Percentiles rank a stretch among this genome's conserved stretches.
Evolutionary conservation across 2,888 invertebrate genomes (phyloP).

Genomic region (Coelinius sp.): DNA sequence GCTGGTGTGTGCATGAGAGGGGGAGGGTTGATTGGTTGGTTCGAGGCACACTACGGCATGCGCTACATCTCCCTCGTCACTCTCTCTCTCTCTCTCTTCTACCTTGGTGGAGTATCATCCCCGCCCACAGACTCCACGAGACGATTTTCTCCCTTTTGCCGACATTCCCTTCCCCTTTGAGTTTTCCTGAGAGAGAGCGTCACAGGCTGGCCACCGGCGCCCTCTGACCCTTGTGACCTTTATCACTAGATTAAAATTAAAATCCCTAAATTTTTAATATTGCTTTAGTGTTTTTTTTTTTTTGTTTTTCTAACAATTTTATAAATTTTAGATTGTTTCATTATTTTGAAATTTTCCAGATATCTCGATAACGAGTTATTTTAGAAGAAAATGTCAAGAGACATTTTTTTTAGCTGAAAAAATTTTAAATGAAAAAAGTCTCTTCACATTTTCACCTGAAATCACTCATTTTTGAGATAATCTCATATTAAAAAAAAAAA

Average conservation of each 20-base stretch:
- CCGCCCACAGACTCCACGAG: slow-evolving; percentile 37
- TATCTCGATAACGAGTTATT: too few species aligned
- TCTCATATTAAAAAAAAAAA: too few species aligned
- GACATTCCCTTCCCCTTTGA: slow-evolving; percentile 25
- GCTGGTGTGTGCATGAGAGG: slow-evolving; percentile 43
- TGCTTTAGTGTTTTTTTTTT: too few species aligned
- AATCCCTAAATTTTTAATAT: slow-evolving; percentile 7
- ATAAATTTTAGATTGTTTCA: too few species aligned
- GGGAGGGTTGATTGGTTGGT: slow-evolving; percentile 35
- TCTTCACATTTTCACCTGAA: too few species aligned
- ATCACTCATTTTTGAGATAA: too few species aligned
- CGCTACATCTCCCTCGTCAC: slow-evolving; percentile 47
- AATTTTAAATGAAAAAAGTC: too few species aligned
- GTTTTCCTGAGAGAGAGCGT: not conserved
- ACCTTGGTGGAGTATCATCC: slow-evolving; percentile 8
- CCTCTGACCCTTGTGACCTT: slow-evolving; percentile 20
- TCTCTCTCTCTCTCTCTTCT: slow-evolving; percentile 29
- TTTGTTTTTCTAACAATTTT: not conserved
- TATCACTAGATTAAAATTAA: slow-evolving; percentile 16
- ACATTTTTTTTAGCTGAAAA: too few species aligned
- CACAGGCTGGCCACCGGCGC: slow-evolving; percentile 17
- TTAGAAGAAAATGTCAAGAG: too few species aligned
- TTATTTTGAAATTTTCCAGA: too few species aligned
- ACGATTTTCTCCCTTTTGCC: slow-evolving; percentile 31
- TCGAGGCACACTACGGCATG: slow-evolving; percentile 55